phyloP scores from a whole-genome alignment of 1,140 invertebrate species.

The Dufourea novaeangliae region DNA sequence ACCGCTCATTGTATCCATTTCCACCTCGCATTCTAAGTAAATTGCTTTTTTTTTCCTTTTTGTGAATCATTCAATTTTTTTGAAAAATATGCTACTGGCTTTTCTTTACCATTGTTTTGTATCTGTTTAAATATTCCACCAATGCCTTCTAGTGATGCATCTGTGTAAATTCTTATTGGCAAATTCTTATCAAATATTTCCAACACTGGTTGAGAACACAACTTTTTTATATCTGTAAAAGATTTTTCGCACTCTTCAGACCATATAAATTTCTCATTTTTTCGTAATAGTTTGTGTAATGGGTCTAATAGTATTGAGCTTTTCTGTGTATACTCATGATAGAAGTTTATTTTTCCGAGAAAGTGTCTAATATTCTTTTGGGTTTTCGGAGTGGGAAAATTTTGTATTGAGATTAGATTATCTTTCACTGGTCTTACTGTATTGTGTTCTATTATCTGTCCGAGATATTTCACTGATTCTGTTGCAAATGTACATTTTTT shows the following conservation, averaged over 20 bases:
- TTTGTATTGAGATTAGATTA: conserved; percentile 22
- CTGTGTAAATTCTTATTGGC: conserved; percentile 19
- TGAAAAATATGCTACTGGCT: too few relatives aligned
- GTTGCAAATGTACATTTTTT: conserved; percentile 32
- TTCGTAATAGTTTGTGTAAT: conserved; percentile 10
- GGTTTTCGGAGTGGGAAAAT: too few relatives aligned
- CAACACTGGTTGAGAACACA: conserved; percentile 16
- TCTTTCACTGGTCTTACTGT: conserved; percentile 27
- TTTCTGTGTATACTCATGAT: too few relatives aligned
- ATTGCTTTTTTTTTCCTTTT: conserved; percentile 36
- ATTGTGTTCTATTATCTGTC: conserved; percentile 26
- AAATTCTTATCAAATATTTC: conserved; percentile 17
- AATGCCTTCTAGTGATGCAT: conserved; percentile 19
- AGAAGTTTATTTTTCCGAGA: too few relatives aligned
- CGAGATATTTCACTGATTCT: conserved; percentile 23
- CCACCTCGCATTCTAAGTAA: conserved; percentile 28
- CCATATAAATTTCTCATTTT: conserved; percentile 36
- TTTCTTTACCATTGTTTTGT: too few relatives aligned
- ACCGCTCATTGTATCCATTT: conserved; percentile 33
- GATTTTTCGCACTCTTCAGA: conserved; percentile 15
- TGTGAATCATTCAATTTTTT: conserved; percentile 20
- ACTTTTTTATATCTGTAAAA: conserved; percentile 19
- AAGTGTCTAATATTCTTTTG: too few relatives aligned
- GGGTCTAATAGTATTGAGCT: conserved; percentile 11
- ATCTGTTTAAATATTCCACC: too few relatives aligned